Evolutionary conservation across 2,113 vertebrate species (phyloP), one percentile per base, ranked within the genome.

Genomic region (Cynoglossus semilaevis): DNA sequence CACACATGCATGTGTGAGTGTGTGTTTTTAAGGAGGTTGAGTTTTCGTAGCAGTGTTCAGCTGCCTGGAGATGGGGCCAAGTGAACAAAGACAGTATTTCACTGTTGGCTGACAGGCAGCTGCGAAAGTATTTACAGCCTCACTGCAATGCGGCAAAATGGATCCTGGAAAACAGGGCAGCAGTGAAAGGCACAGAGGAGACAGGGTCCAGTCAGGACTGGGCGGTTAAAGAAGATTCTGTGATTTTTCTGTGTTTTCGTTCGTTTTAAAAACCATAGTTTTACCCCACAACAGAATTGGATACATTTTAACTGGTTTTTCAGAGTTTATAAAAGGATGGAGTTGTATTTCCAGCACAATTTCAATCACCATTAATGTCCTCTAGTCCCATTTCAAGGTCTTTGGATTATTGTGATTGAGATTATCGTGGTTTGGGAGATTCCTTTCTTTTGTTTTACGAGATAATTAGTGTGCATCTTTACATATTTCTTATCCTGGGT

Each of bases 1-100:
- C 35, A 50, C 55, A 62, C 55, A 57, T 75, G 61, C 64, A 70
- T 52, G 53, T 11, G 48, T 72, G 68, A 8, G 16, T 13, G 36
- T 45, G 22, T 29, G 2, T 29, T 29, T 29, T 29, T 29, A 14
- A 19, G 60, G 58, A 67, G 64, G 53, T 44, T 63, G 18, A 50
- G 63, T 75, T 80, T 75, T 81, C 57, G 11, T 75, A 54, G 85
- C 67, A 68, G 77, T 59, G 54, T 80, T 79, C 76, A 74, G 83
- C 81, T 63, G 83, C 59, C 67, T 84, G 67, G 77, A 87, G 82
- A 82, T 60, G 83, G 67, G 87, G 73, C 76, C 78, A 78, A 80
- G 63, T 64, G 90, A 95, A 98, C 96, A 99, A 99, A 99, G 95
- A 95, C 94, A 94, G 94, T 97, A 98, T 97, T 99, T 98, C 95